Conservation (phyloP, 1,140 invertebrate species). For the Chionoecetes opilio region DNA sequence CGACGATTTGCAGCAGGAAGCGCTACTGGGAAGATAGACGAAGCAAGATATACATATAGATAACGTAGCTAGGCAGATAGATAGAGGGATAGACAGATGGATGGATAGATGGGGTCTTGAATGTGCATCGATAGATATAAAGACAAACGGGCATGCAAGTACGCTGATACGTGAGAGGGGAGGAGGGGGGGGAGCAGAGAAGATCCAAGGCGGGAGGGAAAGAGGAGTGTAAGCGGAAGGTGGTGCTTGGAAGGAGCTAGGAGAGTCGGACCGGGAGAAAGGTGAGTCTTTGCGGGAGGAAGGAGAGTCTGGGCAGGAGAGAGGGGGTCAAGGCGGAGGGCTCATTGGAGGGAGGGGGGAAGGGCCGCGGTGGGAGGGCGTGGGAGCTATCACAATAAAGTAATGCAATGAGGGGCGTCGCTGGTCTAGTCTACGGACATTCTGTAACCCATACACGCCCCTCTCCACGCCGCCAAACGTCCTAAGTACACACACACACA, state of each 20-base stretch:
- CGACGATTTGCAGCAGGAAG: not conserved
- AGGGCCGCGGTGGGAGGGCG: not conserved
- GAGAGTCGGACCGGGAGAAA: not conserved
- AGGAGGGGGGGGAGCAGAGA: not conserved
- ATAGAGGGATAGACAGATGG: not conserved
- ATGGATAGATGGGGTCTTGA: not conserved
- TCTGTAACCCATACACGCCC: not conserved
- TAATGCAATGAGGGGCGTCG: no score
- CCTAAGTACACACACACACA: constrained; percentile 38
- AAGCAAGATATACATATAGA: not conserved
- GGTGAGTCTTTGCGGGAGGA: not conserved
- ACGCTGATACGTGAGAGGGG: not conserved
- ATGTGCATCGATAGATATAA: not conserved
- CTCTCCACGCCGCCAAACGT: not conserved
- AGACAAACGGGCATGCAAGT: no score
- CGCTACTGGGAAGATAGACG: not conserved
- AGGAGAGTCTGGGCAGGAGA: not conserved
- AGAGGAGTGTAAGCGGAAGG: not conserved
- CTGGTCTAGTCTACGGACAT: no score
- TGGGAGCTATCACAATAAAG: not conserved
- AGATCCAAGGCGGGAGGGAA: not conserved
- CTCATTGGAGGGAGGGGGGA: not conserved
- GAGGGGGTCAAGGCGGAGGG: not conserved
- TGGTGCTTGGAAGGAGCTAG: not conserved
- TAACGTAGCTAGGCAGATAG: not conserved